Evolutionary conservation across 1,140 invertebrate genomes (phyloP).

Genomic region (Drosophila pseudoobscura): DNA sequence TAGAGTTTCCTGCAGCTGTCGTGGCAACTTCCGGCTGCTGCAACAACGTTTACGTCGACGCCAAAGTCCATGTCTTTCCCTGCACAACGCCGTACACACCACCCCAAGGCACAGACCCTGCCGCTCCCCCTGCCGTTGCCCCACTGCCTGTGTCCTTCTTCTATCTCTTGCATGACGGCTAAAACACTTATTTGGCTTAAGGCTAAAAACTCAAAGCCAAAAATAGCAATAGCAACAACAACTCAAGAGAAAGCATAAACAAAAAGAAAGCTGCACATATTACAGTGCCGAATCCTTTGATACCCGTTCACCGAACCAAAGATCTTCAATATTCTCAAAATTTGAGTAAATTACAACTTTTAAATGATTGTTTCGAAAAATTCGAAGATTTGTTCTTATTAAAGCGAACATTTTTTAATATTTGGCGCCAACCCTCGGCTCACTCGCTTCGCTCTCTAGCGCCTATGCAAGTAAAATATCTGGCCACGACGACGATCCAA

Average conservation of each 20-base stretch:
- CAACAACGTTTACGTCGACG: conserved; percentile 42
- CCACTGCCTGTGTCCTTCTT: conserved; percentile 30
- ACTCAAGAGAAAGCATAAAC: conserved; percentile 10
- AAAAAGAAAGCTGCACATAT: neutral
- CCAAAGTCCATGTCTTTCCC: conserved; percentile 14
- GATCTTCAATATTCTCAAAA: too few relatives aligned
- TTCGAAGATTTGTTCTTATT: too few relatives aligned
- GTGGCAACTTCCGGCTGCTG: conserved; percentile 72
- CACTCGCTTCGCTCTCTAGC: too few relatives aligned
- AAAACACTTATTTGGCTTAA: conserved; percentile 80
- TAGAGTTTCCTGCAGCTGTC: conserved; percentile 81
- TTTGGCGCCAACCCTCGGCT: too few relatives aligned
- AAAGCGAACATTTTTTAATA: too few relatives aligned
- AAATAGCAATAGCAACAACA: conserved; percentile 57
- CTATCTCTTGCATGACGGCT: conserved; percentile 56
- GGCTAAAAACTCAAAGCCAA: conserved; percentile 76
- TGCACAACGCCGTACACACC: neutral
- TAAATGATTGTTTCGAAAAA: too few relatives aligned
- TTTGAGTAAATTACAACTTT: too few relatives aligned
- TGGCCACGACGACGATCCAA: too few relatives aligned
- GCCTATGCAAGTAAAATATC: too few relatives aligned
- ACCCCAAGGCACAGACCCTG: neutral
- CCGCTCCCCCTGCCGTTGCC: conserved; percentile 1
- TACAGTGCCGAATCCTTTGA: too few relatives aligned
- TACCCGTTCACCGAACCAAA: too few relatives aligned